These are phyloP conservation scores for Pseudochromis fuscus DNA, from an alignment of 2,797 vertebrate genomes.

Conservation along the genomic window DNA sequence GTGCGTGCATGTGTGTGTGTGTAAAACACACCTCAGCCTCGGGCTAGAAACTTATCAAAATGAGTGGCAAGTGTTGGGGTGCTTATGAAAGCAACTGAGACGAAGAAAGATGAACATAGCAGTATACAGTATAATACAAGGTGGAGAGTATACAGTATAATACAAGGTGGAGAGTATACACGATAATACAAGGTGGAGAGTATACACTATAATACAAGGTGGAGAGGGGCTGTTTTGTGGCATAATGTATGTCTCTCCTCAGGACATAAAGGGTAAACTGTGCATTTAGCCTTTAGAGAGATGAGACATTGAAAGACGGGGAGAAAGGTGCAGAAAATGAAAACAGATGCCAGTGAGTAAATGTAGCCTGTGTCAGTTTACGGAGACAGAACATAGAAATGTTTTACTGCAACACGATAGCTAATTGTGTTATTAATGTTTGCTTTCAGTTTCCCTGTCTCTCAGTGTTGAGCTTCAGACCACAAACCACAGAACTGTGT, in stretches of 20 bases:
- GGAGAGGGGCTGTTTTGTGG: no score
- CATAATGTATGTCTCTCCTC: no score
- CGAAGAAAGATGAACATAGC: neutral
- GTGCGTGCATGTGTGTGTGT: no score
- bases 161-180: no score
- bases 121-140: no score
- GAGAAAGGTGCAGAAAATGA: neutral
- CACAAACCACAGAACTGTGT: conserved; percentile 21
- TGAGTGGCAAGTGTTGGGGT: neutral
- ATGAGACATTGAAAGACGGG: neutral
- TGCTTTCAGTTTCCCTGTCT: neutral
- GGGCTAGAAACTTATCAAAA: neutral
- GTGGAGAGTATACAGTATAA: no score
- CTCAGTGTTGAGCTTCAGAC: neutral
- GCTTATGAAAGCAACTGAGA: neutral
- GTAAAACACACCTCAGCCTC: conserved; percentile 30
- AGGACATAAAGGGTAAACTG: no score
- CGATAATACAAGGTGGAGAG: no score
- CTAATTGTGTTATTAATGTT: conserved; percentile 4
- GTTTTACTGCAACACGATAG: neutral
- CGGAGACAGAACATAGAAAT: neutral
- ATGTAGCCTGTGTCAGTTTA: no score
- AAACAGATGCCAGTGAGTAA: no score
- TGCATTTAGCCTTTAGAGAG: neutral
- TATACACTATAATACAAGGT: no score